Conservation (phyloP, 2,113 vertebrate species). For the Pyxicephalus adspersus region DNA sequence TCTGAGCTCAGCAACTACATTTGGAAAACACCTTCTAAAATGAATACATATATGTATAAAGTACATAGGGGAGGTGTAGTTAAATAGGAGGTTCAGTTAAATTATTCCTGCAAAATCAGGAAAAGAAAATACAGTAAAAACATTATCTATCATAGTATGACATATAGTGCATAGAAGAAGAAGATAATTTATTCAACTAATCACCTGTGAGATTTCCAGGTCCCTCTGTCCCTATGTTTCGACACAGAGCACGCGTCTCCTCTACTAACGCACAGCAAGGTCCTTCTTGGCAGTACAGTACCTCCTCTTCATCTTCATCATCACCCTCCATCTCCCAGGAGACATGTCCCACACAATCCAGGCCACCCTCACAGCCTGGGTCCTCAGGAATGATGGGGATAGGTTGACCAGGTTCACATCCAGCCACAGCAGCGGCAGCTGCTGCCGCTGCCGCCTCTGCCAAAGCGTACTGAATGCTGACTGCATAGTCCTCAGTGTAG, state of each 20-base stretch:
- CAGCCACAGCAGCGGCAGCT: slow-evolving; percentile 71
- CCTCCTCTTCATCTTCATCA: slow-evolving; percentile 66
- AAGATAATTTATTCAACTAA: not conserved
- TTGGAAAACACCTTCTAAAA: too few species aligned
- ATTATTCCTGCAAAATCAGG: too few species aligned
- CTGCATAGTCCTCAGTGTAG: slow-evolving; percentile 88
- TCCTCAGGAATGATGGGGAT: slow-evolving; percentile 97
- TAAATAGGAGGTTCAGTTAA: too few species aligned
- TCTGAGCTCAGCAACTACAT: too few species aligned
- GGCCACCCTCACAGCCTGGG: slow-evolving; percentile 81
- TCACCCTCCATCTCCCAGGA: slow-evolving; percentile 66
- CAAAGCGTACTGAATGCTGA: slow-evolving; percentile 86
- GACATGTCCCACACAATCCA: slow-evolving; percentile 64
- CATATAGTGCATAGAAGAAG: too few species aligned
- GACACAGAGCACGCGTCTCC: slow-evolving; percentile 44
- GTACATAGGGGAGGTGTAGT: too few species aligned
- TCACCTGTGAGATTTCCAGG: slow-evolving; percentile 44
- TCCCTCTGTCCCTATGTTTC: slow-evolving; percentile 27
- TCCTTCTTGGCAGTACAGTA: slow-evolving; percentile 68
- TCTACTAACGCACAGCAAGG: slow-evolving; percentile 62
- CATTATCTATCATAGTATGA: too few species aligned
- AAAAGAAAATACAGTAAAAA: too few species aligned
- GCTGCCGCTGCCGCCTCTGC: slow-evolving; percentile 72
- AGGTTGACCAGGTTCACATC: slow-evolving; percentile 77
- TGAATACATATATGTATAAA: too few species aligned